Base-by-base conservation (phyloP, 37 sponge, comb jelly and placozoan genomes). In the Chondrilla cf. caribensis region DNA sequence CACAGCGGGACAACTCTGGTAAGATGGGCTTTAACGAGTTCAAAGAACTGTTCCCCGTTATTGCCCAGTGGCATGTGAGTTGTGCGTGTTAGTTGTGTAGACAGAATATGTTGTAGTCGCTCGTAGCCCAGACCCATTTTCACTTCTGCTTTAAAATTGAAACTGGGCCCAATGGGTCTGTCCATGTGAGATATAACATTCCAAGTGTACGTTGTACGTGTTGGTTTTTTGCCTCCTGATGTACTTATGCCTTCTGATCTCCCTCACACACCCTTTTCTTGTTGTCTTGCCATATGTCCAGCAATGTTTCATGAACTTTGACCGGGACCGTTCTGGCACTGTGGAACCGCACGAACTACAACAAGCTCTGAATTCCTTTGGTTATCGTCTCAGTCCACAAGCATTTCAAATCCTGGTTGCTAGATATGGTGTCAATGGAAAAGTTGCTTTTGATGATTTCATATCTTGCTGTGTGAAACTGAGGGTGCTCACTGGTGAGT, bases 21-120 rank as follows among this genome's bases (percentile, higher is more conserved):
- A 85, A 93, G 83, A 96, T 96, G 96, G 96, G 94, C 24, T 96
- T 96, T 83, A 84, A 38, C 38, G 96, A 96, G 86, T 96, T 92
- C 78, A 96, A 96, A 87, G 93, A 96, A 59, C 91, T 96, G 3
- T 93, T 89, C 89, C 35, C 65, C 24, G 90, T 70, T 19, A 79
- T 96, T 22, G 82, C 70, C 44, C 94, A 93, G 81, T 96, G 96
- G 96, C 84, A 90, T 82, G 95, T 91, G 26, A 6, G 51, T 47
- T n/a, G n/a, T n/a, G n/a, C n/a, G n/a, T n/a, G n/a, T n/a, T n/a
- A n/a, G n/a, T n/a, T n/a, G n/a, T n/a, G n/a, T n/a, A n/a, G n/a
- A n/a, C n/a, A n/a, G n/a, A n/a, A n/a, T n/a, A n/a, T n/a, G n/a
- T n/a, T n/a, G n/a, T n/a, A n/a, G n/a, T n/a, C n/a, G n/a, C n/a